phyloP scores from a whole-genome alignment of 2,888 invertebrate genomes.

The Holacanthella duospinosa region DNA sequence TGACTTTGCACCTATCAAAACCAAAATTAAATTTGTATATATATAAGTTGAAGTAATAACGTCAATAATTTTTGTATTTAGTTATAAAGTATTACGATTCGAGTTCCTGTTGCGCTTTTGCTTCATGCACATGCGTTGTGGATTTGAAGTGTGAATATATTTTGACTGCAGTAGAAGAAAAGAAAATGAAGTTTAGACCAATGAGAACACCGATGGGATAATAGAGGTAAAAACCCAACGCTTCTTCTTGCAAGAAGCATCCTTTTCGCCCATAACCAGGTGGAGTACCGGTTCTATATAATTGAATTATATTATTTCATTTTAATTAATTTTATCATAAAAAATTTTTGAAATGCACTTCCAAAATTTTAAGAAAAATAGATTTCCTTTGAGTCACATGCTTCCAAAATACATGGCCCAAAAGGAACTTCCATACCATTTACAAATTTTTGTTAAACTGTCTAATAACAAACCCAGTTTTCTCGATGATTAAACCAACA shows the following conservation, averaged over 20 bases:
- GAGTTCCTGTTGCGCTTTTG: not conserved
- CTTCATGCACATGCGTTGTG: slow-evolving; percentile 2
- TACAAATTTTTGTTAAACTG: not conserved
- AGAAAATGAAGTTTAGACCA: slow-evolving; percentile 1
- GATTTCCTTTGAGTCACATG: not conserved
- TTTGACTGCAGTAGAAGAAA: not conserved
- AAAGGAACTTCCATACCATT: not conserved
- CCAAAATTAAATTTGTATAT: not conserved
- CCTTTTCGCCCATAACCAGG: not conserved
- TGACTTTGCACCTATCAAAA: not conserved
- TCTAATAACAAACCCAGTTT: not conserved
- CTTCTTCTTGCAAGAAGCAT: not conserved
- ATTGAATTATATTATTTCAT: not conserved
- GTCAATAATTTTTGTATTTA: not conserved
- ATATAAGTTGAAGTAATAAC: no score
- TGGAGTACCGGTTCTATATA: not conserved
- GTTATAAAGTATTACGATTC: slow-evolving; percentile 6
- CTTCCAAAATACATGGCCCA: no score
- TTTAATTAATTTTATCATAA: not conserved
- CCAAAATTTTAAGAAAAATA: not conserved
- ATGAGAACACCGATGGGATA: not conserved
- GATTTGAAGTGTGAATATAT: not conserved
- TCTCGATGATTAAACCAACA: not conserved
- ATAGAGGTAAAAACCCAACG: not conserved
- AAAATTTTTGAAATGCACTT: not conserved